These are phyloP conservation scores for Nasua narica DNA, from an alignment of 2,797 vertebrate species.

Conservation along the genomic window DNA sequence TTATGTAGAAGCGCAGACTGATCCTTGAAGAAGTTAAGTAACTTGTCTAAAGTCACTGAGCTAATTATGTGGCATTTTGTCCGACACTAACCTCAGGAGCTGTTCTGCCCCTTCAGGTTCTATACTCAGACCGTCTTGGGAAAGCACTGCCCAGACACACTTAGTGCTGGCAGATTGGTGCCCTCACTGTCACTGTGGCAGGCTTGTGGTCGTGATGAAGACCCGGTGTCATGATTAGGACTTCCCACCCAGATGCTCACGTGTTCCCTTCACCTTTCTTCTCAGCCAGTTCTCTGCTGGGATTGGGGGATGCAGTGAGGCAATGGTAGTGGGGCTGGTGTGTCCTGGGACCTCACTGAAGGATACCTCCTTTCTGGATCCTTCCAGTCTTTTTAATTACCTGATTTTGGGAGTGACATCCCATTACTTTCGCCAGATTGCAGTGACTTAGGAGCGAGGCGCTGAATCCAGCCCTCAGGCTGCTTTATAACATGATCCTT, in stretches of 20 bases:
- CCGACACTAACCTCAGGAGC: fast-evolving
- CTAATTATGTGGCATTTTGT: neutral
- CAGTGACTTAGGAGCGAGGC: neutral
- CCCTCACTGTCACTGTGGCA: neutral
- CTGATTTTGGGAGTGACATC: neutral
- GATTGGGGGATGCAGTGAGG: neutral
- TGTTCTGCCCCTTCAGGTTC: neutral
- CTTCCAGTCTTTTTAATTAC: neutral
- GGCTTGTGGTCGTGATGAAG: neutral
- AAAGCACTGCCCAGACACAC: neutral
- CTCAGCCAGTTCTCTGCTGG: neutral
- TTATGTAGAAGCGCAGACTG: neutral
- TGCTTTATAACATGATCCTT: neutral
- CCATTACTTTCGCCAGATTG: neutral
- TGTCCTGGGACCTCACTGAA: neutral
- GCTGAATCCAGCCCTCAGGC: neutral
- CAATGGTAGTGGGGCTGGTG: neutral
- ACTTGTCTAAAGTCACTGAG: neutral
- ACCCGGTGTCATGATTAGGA: neutral
- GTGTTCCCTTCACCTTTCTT: neutral
- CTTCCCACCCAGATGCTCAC: neutral
- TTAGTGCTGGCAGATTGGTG: too few species aligned
- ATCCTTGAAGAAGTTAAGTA: neutral
- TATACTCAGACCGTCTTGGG: fast-evolving
- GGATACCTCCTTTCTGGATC: neutral